Evolutionary conservation across 37 sponge, comb jelly and placozoan species (phyloP).

Genomic region (Chondrilla cf. caribensis): DNA sequence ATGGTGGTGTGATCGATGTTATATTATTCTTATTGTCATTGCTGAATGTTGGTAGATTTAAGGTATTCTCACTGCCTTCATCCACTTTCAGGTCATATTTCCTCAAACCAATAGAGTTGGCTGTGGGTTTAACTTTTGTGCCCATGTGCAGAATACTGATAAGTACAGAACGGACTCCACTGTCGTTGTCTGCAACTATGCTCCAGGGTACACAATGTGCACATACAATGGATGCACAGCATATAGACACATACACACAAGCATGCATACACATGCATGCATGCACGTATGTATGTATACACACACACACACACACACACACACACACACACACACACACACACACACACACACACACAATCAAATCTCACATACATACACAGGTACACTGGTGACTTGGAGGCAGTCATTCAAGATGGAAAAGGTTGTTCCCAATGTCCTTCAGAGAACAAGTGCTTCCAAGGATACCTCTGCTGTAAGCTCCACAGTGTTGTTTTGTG

Average conservation of each 20-base stretch:
- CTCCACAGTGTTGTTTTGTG: too few relatives aligned
- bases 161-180: neutral
- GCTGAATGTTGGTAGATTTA: too few relatives aligned
- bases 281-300: too few relatives aligned
- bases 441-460: neutral
- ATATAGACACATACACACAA: neutral
- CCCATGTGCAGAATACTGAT: neutral
- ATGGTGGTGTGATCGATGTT: neutral
- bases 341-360: too few relatives aligned
- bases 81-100: slow-evolving; percentile 5
- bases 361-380: too few relatives aligned
- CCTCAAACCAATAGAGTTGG: slow-evolving; percentile 7
- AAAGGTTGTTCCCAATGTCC: neutral
- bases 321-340: too few relatives aligned
- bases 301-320: too few relatives aligned
- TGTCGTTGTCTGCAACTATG: slow-evolving; percentile 34
- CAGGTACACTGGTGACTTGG: slow-evolving; percentile 23
- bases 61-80: too few relatives aligned
- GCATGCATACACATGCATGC: too few relatives aligned
- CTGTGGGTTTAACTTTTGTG: slow-evolving; percentile 19
- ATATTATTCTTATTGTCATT: too few relatives aligned
- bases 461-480: slow-evolving; percentile 28
- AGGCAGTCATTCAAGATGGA: neutral
- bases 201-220: slow-evolving; percentile 44
- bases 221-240: too few relatives aligned